A percentile compares a stretch with the other conserved stretches of the same genome.
These are phyloP conservation scores for Microplitis demolitor DNA, from an alignment of 1,140 invertebrate species.

Conservation along the genomic window DNA sequence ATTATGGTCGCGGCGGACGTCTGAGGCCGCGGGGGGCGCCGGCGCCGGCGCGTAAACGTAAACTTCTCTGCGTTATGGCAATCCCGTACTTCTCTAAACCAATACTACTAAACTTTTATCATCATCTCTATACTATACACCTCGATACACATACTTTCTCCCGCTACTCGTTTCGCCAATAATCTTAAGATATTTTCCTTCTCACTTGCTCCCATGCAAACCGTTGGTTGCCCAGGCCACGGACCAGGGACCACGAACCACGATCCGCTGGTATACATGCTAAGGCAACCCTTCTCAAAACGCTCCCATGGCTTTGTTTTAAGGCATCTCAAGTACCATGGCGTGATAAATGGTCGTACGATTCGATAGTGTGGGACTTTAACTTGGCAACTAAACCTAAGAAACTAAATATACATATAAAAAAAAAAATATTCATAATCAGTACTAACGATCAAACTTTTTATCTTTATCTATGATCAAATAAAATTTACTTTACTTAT, in stretches of 20 bases:
- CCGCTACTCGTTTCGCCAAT: not conserved
- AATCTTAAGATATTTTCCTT: not conserved
- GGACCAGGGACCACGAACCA: no score
- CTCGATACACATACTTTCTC: not conserved
- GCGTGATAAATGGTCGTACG: conserved; percentile 55
- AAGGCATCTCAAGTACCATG: conserved; percentile 47
- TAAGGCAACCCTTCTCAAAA: conserved; percentile 45
- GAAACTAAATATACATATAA: not conserved
- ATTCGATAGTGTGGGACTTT: conserved; percentile 5
- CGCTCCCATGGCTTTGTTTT: conserved; percentile 55
- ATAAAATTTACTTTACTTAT: no score
- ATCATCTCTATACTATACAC: conserved; percentile 8
- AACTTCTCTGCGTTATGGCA: conserved; percentile 58
- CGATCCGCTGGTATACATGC: not conserved
- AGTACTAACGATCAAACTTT: no score
- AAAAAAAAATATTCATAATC: not conserved
- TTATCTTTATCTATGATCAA: no score
- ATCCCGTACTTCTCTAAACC: conserved; percentile 18
- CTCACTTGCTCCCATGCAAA: not conserved
- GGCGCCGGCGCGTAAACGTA: conserved; percentile 62
- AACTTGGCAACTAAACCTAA: not conserved
- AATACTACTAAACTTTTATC: not conserved
- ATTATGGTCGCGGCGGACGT: conserved; percentile 59
- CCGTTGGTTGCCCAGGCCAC: no score
- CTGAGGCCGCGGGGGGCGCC: conserved; percentile 62